Percentiles rank a stretch among this genome's conserved stretches.
Conservation (phyloP, 1,140 invertebrate genomes). For the Conus betulinus region DNA sequence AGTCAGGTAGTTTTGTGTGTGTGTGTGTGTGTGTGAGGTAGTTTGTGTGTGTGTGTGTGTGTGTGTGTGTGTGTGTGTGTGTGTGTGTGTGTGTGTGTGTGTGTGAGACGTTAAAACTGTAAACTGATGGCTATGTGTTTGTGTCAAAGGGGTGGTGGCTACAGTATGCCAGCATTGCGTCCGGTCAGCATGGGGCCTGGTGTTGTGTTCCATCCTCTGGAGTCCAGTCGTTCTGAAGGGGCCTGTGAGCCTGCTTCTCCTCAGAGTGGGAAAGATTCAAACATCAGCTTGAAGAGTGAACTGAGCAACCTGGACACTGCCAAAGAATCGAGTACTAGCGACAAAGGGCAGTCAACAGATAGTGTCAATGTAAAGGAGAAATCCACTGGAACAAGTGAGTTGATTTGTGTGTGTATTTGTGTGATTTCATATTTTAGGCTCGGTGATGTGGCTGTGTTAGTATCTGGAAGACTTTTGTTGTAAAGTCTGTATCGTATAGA, state of each 20-base stretch:
- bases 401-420: neutral
- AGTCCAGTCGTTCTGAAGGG: slow-evolving; percentile 54
- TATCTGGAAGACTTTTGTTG: no score
- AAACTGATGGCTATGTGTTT: neutral
- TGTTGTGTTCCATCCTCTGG: slow-evolving; percentile 79
- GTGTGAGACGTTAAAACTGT: no score
- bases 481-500: no score
- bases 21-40: no score
- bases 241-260: slow-evolving; percentile 69
- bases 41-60: no score
- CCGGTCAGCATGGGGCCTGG: slow-evolving; percentile 79
- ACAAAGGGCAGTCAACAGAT: slow-evolving; percentile 80
- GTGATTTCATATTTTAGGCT: no score
- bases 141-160: slow-evolving; percentile 49
- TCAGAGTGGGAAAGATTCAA: slow-evolving; percentile 75
- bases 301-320: slow-evolving; percentile 70
- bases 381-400: slow-evolving; percentile 76
- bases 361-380: slow-evolving; percentile 73
- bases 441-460: no score
- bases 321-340: slow-evolving; percentile 68
- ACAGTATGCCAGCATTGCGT: slow-evolving; percentile 66
- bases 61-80: no score
- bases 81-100: no score
- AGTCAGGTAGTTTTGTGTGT: no score
- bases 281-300: slow-evolving; percentile 79